A percentile compares a stretch with the other conserved stretches of the same genome.
Evolutionary conservation across 2,797 vertebrate genomes (phyloP).

Genomic region (Myotis daubentonii): DNA sequence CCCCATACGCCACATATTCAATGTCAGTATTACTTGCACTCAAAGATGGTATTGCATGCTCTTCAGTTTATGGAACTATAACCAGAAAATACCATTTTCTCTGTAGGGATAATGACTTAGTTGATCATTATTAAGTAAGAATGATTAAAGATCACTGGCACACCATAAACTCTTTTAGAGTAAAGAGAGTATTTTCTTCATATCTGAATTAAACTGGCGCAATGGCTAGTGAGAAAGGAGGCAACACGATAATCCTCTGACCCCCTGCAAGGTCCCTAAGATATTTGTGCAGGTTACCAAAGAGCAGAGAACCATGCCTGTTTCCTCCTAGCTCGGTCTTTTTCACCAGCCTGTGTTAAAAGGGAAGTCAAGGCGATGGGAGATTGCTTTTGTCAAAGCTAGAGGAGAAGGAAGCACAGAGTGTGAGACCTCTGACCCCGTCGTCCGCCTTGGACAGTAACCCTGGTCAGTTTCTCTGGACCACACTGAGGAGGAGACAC

Average conservation of each 20-base stretch:
- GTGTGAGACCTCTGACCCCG: accelerated
- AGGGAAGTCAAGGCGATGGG: neutral
- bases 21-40: neutral
- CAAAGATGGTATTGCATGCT: neutral
- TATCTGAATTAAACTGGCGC: neutral
- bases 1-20: neutral
- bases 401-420: neutral
- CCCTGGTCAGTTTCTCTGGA: neutral
- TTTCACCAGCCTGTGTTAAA: neutral
- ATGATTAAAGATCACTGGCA: neutral
- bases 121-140: neutral
- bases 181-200: neutral
- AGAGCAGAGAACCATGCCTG: neutral
- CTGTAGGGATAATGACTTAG: neutral
- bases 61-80: neutral
- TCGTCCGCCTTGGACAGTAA: neutral
- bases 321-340: neutral
- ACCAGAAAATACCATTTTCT: neutral
- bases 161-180: neutral
- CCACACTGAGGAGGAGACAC: neutral
- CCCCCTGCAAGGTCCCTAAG: neutral
- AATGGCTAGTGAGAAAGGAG: neutral
- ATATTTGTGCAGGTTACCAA: neutral
- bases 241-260: accelerated
- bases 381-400: neutral